phyloP scores from a whole-genome alignment of 2,113 vertebrate species.

The Rhagologus leucostigma region DNA sequence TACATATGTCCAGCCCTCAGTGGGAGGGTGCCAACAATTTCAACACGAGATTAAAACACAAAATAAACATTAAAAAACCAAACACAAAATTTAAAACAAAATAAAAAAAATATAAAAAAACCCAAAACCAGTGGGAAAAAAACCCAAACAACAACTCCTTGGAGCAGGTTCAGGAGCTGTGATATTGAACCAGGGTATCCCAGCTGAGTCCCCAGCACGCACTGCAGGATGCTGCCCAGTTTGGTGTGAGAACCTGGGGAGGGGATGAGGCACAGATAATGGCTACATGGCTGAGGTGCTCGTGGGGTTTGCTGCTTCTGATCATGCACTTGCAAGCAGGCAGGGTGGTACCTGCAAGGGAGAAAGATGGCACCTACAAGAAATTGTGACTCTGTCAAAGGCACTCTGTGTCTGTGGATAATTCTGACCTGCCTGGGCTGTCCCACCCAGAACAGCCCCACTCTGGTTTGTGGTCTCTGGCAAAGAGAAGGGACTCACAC shows the following conservation, averaged over 20 bases:
- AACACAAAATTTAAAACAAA: background rate
- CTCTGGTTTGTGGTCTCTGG: background rate
- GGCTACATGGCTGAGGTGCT: accelerated
- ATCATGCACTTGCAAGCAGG: background rate
- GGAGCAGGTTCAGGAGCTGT: background rate
- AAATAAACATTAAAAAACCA: background rate
- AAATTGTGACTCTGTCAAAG: background rate
- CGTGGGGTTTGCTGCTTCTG: background rate
- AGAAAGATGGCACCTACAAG: background rate
- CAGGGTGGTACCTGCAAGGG: background rate
- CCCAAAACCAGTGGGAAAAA: background rate
- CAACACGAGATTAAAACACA: background rate
- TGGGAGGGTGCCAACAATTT: background rate
- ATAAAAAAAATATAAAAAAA: background rate
- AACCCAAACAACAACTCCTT: background rate
- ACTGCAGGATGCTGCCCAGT: background rate
- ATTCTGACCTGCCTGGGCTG: background rate
- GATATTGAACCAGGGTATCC: background rate
- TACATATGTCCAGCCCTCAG: background rate
- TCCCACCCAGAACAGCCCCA: background rate
- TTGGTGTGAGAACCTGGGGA: background rate
- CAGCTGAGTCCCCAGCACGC: background rate
- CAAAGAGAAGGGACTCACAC: accelerated
- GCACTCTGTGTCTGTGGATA: accelerated
- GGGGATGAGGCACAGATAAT: background rate